Evolutionary conservation across 2,888 invertebrate species (phyloP).

Genomic region (Apamea monoglypha): DNA sequence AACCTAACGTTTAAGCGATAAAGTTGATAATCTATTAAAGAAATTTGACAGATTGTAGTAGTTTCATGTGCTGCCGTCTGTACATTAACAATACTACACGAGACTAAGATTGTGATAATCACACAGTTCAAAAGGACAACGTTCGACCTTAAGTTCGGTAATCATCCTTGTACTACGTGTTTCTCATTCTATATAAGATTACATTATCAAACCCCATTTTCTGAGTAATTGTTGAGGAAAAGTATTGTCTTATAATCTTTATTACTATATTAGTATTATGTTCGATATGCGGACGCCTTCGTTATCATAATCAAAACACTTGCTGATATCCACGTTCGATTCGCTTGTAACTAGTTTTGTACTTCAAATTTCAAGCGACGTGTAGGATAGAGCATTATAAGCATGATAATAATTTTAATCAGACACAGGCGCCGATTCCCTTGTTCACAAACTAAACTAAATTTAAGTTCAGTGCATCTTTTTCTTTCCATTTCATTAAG

Average conservation of each 20-base stretch:
- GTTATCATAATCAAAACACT: slow-evolving; percentile 38
- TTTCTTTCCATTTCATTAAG: too few relatives aligned
- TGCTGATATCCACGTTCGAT: slow-evolving; percentile 14
- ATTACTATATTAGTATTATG: slow-evolving; percentile 7
- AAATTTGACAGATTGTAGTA: too few relatives aligned
- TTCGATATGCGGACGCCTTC: not conserved
- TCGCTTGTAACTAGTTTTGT: slow-evolving; percentile 14
- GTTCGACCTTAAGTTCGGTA: not conserved
- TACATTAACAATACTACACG: too few relatives aligned
- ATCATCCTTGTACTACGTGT: not conserved
- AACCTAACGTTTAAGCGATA: too few relatives aligned
- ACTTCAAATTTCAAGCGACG: not conserved
- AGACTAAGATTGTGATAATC: too few relatives aligned
- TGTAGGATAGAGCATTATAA: not conserved
- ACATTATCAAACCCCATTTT: slow-evolving; percentile 4
- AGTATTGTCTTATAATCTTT: slow-evolving; percentile 24
- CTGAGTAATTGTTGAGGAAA: slow-evolving; percentile 42
- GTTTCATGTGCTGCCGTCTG: too few relatives aligned
- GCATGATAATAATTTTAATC: too few relatives aligned
- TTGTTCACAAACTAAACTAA: too few relatives aligned
- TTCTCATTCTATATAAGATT: slow-evolving; percentile 16
- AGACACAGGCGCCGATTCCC: too few relatives aligned
- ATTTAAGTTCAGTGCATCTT: too few relatives aligned
- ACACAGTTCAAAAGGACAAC: slow-evolving; percentile 11
- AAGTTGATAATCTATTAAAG: too few relatives aligned